Base-by-base conservation (phyloP, 2,113 vertebrate species). In the Oryzias melastigma region DNA sequence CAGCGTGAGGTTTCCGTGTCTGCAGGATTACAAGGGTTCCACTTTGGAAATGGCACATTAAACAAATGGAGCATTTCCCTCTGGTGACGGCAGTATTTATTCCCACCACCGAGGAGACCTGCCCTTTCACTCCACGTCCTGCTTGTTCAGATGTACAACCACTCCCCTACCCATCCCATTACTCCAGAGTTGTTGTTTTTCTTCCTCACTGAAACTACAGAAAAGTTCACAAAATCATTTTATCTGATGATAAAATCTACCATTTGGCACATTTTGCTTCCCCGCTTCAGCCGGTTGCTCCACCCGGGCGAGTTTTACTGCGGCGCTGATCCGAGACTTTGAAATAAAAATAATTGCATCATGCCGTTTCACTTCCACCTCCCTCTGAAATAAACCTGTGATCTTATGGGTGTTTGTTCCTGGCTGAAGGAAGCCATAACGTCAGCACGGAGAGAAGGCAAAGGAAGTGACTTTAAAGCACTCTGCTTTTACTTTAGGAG, bases 51-150 rank as follows among this genome's bases (percentile, higher is more conserved):
- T 71, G 78, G 85, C 82, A 84, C 82, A 78, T 83, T 85, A 87
- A 88, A 87, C 82, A 84, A 89, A 85, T 73, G 65, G 82, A 77
- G 53, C 77, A 52, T 81, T 71, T 80, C 82, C 83, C 85, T 69
- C 45, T 53, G 80, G 85, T 68, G 80, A 58, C 7, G 53, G 67
- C 68, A 69, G 82, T 85, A 77, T 84, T 84, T 82, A 86, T 82
- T 79, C 73, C 76, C 73, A 48, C 45, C 71, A 57, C 78, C 58
- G 76, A 69, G 68, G 60, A 78, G 35, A 55, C 52, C 70, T 87
- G 84, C 74, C 85, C 85, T 87, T 87, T 90, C 65, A 43, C 71
- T 81, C 65, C 70, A 65, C 7, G 47, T 71, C 71, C 55, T 16
- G 7, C 62, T 74, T 65, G 35, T 63, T 61, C 68, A 77, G 77